A percentile compares a stretch with the other conserved stretches of the same genome.
phyloP scores from a whole-genome alignment of 1,140 invertebrate species.

The Calosoma granatense region DNA sequence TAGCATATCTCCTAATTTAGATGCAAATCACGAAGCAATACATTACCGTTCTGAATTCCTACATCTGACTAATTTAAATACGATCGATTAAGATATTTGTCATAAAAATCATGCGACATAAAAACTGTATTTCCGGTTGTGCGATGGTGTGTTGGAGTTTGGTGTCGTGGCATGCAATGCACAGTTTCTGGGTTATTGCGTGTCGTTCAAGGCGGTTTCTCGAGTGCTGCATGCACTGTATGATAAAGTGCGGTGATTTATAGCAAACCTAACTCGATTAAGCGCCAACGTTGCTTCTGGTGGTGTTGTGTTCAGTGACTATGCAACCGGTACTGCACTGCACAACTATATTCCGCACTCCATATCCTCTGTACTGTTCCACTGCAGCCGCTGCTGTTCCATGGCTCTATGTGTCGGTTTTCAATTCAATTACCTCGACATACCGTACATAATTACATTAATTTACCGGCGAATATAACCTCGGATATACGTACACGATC shows the following conservation, averaged over 20 bases:
- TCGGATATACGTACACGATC: background rate
- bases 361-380: no score
- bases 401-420: background rate
- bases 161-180: background rate
- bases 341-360: no score
- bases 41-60: background rate
- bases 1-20: background rate
- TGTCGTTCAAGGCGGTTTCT: background rate
- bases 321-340: background rate
- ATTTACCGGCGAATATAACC: background rate
- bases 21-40: background rate
- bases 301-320: background rate
- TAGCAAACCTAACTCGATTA: slow-evolving; percentile 1
- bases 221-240: background rate
- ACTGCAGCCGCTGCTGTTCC: background rate
- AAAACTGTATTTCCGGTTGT: background rate
- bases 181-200: background rate
- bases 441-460: background rate
- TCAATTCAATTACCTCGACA: slow-evolving; percentile 5
- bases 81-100: background rate
- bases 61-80: background rate
- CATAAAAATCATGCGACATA: background rate
- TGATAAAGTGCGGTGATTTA: slow-evolving; percentile 5
- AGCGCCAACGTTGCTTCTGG: background rate
- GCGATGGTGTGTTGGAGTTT: background rate